Evolutionary conservation across 2,113 vertebrate species (phyloP).

Genomic region (Scalopus aquaticus): DNA sequence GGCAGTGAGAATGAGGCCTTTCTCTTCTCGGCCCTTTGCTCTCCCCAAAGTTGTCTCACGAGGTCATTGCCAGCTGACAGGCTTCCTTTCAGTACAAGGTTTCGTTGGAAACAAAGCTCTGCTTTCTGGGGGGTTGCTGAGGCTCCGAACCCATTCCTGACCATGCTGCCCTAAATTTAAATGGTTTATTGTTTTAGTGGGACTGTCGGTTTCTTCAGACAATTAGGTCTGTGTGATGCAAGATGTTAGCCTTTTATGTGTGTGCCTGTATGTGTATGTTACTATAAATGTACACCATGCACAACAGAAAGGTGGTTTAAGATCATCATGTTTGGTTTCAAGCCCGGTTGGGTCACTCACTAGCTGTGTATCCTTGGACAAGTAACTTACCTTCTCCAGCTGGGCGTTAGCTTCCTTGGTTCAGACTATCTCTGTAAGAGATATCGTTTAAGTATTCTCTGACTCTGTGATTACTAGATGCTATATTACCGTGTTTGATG

Average conservation of each 20-base stretch:
- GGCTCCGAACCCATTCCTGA: conserved; percentile 9
- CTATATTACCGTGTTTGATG: not conserved
- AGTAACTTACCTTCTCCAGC: not conserved
- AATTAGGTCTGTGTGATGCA: not conserved
- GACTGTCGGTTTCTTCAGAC: conserved; percentile 39
- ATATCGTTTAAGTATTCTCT: not conserved
- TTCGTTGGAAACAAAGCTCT: conserved; percentile 56
- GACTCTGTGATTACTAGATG: not conserved
- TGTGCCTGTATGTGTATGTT: not conserved
- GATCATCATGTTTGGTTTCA: not conserved
- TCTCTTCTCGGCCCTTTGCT: conserved; percentile 76
- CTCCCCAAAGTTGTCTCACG: conserved; percentile 76
- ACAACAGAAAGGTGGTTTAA: not conserved
- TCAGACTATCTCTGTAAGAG: not conserved
- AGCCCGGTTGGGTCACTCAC: not conserved
- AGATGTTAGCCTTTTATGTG: conserved; percentile 8
- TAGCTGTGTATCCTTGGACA: not conserved
- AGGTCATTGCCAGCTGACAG: conserved; percentile 67
- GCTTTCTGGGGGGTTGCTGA: conserved; percentile 54
- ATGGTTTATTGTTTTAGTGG: conserved; percentile 64
- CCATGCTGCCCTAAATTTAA: conserved; percentile 49
- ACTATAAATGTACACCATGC: not conserved
- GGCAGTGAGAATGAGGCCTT: conserved; percentile 69
- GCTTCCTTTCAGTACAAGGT: conserved; percentile 62
- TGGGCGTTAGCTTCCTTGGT: not conserved